Percentiles rank a stretch among this genome's conserved stretches.
Evolutionary conservation across 2,113 vertebrate species (phyloP).

Genomic region (Zosterops hypoxanthus): DNA sequence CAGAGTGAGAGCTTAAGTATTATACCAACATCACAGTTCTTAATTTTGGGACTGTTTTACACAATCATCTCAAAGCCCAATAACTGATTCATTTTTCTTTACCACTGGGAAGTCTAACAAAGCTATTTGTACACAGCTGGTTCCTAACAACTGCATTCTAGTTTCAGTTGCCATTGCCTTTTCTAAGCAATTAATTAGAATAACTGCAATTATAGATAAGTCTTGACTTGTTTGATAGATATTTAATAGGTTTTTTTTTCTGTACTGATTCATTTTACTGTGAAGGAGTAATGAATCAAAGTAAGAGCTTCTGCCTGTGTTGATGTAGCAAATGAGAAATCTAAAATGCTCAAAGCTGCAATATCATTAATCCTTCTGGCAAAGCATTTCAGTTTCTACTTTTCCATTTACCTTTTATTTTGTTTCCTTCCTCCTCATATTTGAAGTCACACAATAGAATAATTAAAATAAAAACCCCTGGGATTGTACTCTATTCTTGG

Average conservation of each 20-base stretch:
- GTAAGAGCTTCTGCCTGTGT: not conserved
- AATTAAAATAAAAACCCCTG: not conserved
- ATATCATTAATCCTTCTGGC: not conserved
- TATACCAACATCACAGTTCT: not conserved
- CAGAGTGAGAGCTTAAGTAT: not conserved
- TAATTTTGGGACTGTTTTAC: not conserved
- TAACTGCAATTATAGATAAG: not conserved
- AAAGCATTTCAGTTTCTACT: not conserved
- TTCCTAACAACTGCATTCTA: not conserved
- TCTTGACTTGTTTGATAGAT: not conserved
- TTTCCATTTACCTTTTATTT: not conserved
- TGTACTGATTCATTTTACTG: not conserved
- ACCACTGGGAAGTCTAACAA: not conserved
- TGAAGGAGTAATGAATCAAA: not conserved
- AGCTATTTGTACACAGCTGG: not conserved
- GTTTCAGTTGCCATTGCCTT: not conserved
- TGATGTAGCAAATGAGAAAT: not conserved
- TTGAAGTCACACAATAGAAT: not conserved
- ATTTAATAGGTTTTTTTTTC: not conserved
- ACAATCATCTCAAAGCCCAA: not conserved
- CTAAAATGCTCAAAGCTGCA: not conserved
- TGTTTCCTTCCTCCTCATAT: not conserved
- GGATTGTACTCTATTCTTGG: not conserved
- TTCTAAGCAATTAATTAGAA: slow-evolving; percentile 11
- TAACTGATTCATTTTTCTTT: not conserved